These are phyloP conservation scores for Xyrichtys novacula DNA, from an alignment of 2,797 vertebrate species.

Conservation along the genomic window DNA sequence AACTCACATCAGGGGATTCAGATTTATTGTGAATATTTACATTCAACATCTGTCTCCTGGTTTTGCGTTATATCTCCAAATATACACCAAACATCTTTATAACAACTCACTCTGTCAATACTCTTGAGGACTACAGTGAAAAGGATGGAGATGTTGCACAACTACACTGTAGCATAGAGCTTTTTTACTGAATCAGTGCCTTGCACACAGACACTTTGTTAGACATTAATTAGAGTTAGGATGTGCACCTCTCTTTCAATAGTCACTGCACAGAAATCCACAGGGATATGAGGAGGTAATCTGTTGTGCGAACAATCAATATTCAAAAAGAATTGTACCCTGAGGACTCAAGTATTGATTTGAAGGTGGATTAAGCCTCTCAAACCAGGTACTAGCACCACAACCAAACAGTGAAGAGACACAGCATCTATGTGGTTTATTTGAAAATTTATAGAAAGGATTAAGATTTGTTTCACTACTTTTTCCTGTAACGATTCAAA, in stretches of 20 bases:
- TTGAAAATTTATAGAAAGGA: background rate
- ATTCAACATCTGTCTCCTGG: background rate
- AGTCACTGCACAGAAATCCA: slow-evolving; percentile 31
- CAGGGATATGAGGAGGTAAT: slow-evolving; percentile 28
- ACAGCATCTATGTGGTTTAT: background rate
- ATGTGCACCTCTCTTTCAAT: slow-evolving; percentile 5
- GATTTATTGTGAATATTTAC: background rate
- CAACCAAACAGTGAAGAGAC: background rate
- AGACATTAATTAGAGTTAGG: slow-evolving; percentile 6
- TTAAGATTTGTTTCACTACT: background rate
- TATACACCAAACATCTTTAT: background rate
- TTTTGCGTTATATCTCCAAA: background rate
- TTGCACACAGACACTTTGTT: slow-evolving; percentile 20
- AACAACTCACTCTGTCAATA: background rate
- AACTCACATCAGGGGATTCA: background rate
- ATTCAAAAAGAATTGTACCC: slow-evolving; percentile 16
- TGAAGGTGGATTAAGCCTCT: slow-evolving; percentile 1
- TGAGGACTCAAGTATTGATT: slow-evolving; percentile 39
- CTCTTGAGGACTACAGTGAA: background rate
- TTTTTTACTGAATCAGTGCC: background rate
- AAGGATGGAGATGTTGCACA: background rate
- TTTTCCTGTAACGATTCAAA: background rate
- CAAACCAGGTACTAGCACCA: background rate
- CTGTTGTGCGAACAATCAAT: slow-evolving; percentile 25
- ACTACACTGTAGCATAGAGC: background rate